phyloP scores from a whole-genome alignment of 2,888 invertebrate species.

The Matsumyia berberina region DNA sequence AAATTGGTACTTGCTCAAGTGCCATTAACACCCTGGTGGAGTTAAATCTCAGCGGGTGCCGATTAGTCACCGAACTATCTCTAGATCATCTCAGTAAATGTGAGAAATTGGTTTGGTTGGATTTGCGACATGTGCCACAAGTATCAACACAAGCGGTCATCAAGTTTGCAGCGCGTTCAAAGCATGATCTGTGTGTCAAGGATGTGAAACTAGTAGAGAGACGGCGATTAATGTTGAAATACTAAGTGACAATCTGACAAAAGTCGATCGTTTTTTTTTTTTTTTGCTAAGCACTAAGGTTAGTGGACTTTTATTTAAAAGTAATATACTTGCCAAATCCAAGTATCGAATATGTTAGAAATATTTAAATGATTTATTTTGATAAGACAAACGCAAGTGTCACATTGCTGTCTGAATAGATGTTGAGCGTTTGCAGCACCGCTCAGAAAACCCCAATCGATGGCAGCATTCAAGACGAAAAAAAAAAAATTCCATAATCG shows the following conservation, averaged over 20 bases:
- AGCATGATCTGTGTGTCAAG: constrained; percentile 91
- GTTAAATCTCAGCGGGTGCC: constrained; percentile 92
- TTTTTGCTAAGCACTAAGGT: constrained; percentile 31
- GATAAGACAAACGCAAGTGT: background rate
- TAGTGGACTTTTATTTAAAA: constrained; percentile 49
- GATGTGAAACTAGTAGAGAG: constrained; percentile 90
- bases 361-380: background rate
- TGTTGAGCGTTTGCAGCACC: background rate
- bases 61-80: constrained; percentile 91
- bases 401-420: background rate
- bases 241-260: constrained; percentile 50
- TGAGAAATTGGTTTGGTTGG: constrained; percentile 89
- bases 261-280: background rate
- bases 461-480: too few species aligned
- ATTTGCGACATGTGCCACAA: constrained; percentile 91
- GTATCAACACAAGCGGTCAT: constrained; percentile 93
- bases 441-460: too few species aligned
- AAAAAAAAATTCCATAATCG: too few species aligned
- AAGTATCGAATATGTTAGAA: background rate
- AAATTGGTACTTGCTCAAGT: constrained; percentile 91
- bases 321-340: constrained; percentile 44
- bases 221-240: constrained; percentile 68
- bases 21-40: constrained; percentile 88
- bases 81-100: constrained; percentile 92
- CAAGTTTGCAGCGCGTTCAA: constrained; percentile 92